Base-by-base conservation (phyloP, 2,113 vertebrate genomes). In the Scomber colias region DNA sequence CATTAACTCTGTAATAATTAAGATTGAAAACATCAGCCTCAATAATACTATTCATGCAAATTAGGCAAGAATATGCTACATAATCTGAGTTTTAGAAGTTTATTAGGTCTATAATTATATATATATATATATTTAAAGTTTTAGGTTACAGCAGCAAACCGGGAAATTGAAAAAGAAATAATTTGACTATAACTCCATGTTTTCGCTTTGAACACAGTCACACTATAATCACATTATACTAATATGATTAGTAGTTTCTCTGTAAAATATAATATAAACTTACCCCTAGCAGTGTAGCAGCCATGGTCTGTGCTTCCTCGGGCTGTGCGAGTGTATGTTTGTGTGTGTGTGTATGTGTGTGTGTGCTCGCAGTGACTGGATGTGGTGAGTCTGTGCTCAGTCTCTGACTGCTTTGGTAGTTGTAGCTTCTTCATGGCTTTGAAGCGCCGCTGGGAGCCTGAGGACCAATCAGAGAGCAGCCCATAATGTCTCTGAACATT, bases 201-300 rank as follows among this genome's bases (percentile, higher is more conserved):
- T 46, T 27, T 3, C 10, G 6, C 35, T 40, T 1, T 48, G 21
- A 48, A 40, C 4, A 70, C 44, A 71, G 4, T 11, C 50, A 5
- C 6, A 30, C 5, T 21, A 24, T 0, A n/a, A 35, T 11, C 3
- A 19, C 0, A 27, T 27, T 27, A 27, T 2, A 27, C 24, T 9
- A 17, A 35, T 53, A 31, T 24, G 7, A 68, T 55, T 14, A 53
- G 11, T 9, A 45, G 19, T 14, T 21, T 54, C 10, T 54, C 35
- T 0, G 8, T 4, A 40, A 57, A 44, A 59, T 8, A 51, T 11
- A 27, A 71, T 12, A 9, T 57, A 13, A 74, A 97, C 97, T 98
- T 95, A 99, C 98, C 97, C 97, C 97, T 90, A 98, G 95, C 93
- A 99, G 95, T 94, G 97, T 97, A 95, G 97, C 97, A 96, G 98